Conservation (phyloP, 1,140 invertebrate genomes). For the Drosophila elegans region DNA sequence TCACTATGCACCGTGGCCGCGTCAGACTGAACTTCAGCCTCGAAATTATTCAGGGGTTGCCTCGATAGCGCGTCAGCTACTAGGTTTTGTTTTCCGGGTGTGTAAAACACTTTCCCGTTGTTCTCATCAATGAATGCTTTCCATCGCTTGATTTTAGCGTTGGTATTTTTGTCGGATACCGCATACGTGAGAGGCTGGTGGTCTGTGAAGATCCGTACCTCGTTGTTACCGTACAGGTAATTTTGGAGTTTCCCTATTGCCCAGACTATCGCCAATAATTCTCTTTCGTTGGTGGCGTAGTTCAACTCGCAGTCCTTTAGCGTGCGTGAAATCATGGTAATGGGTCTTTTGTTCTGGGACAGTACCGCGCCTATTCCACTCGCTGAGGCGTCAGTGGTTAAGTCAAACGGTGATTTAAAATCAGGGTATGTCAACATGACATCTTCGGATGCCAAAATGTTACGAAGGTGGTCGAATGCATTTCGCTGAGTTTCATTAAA, state of each 20-base stretch:
- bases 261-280: conserved; percentile 6
- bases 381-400: conserved; percentile 3
- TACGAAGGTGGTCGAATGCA: too few relatives aligned
- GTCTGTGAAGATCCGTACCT: conserved; percentile 23
- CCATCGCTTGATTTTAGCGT: conserved; percentile 22
- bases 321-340: too few relatives aligned
- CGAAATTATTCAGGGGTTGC: conserved; percentile 2
- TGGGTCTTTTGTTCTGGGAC: neutral
- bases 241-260: conserved; percentile 20
- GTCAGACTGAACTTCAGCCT: conserved; percentile 7
- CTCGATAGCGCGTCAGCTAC: conserved; percentile 5
- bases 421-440: conserved; percentile 12
- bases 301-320: conserved; percentile 11
- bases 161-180: conserved; percentile 26
- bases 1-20: conserved; percentile 25
- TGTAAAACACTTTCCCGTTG: conserved; percentile 36
- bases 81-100: conserved; percentile 17
- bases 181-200: conserved; percentile 22
- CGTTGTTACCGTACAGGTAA: conserved; percentile 19
- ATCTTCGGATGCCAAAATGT: conserved; percentile 18
- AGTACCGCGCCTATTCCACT: neutral
- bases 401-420: conserved; percentile 9
- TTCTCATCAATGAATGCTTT: conserved; percentile 40
- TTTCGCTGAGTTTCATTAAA: too few relatives aligned
- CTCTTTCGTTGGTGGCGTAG: conserved; percentile 12